Evolutionary conservation across 2,888 invertebrate species (phyloP).

Genomic region (Cabera pusaria): DNA sequence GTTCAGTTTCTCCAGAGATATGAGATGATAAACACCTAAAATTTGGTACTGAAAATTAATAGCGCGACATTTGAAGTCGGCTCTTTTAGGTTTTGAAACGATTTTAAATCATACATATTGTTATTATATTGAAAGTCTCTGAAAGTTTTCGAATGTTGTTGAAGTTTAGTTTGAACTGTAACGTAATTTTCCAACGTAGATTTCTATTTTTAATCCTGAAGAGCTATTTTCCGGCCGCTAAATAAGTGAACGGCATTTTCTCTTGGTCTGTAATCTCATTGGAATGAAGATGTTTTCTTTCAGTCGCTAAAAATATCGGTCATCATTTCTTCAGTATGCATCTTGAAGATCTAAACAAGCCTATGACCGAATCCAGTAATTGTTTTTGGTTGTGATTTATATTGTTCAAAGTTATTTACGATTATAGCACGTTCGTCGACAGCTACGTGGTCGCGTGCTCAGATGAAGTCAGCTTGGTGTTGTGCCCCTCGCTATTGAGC

Average conservation of each 20-base stretch:
- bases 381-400: constrained; percentile 20
- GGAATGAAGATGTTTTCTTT: constrained; percentile 7
- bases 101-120: too few relatives aligned
- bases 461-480: constrained; percentile 28
- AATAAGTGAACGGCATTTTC: constrained; percentile 7
- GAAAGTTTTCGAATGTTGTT: constrained; percentile 2
- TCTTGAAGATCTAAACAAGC: constrained; percentile 6
- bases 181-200: too few relatives aligned
- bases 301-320: constrained; percentile 1
- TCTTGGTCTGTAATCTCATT: constrained; percentile 9
- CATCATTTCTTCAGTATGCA: background rate
- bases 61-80: too few relatives aligned
- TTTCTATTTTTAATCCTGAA: constrained; percentile 10
- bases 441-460: constrained; percentile 42
- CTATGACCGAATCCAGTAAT: constrained; percentile 7
- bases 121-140: too few relatives aligned
- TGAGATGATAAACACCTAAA: too few relatives aligned
- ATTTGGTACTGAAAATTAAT: too few relatives aligned
- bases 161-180: constrained; percentile 6
- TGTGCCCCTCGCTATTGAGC: constrained; percentile 38
- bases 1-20: too few relatives aligned
- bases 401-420: constrained; percentile 24
- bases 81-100: too few relatives aligned
- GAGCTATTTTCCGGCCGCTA: constrained; percentile 13
- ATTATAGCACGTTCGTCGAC: constrained; percentile 23